Base-by-base conservation (phyloP, 2,888 invertebrate species). In the Mactromeris polynyma region DNA sequence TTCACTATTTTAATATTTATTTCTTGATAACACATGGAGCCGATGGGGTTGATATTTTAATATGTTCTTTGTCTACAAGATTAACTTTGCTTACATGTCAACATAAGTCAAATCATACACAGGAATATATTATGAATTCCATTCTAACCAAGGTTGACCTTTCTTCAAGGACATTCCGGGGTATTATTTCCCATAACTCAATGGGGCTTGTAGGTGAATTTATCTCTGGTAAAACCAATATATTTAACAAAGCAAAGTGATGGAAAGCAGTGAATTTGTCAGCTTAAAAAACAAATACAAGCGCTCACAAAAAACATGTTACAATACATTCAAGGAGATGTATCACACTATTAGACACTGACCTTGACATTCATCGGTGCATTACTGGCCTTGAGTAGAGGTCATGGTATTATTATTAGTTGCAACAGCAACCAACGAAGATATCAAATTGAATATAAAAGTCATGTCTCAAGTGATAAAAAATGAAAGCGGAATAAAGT, bases 181-280 rank as follows among this genome's bases (percentile, higher is more conserved):
- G 7, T 19, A 17, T 73, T 17, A 73, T 73, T 73, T 6, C 31
- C 33, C 31, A 69, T 31, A 33, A 69, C 31, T 9, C 31, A 69
- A 69, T 33, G 17, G 36, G 73, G 73, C 73, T 73, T 36, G 26
- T 19, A 73, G 36, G 33, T 73, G 73, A 73, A 33, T 73, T 73
- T 11, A 36, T 26, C 33, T 36, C 58, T 36, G 17, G 17, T 33
- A 73, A 33, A 73, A 33, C 21, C 6, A 64, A 26, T 7, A 73
- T 14, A 19, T 36, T 73, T 6, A 33, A 73, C 73, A 73, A 73
- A 36, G 36, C 31, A 36, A 26, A n/a, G 83, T 73, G 83, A 83
- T 33, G n/a, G 46, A 83, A 83, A 73, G 69, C 83, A 73, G 38
- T 69, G 83, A 83, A 83, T 83, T 46, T 73, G 83, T 83, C 73